These are phyloP conservation scores for Poeciliopsis prolifica DNA, from an alignment of 2,113 vertebrate species.

Conservation along the genomic window DNA sequence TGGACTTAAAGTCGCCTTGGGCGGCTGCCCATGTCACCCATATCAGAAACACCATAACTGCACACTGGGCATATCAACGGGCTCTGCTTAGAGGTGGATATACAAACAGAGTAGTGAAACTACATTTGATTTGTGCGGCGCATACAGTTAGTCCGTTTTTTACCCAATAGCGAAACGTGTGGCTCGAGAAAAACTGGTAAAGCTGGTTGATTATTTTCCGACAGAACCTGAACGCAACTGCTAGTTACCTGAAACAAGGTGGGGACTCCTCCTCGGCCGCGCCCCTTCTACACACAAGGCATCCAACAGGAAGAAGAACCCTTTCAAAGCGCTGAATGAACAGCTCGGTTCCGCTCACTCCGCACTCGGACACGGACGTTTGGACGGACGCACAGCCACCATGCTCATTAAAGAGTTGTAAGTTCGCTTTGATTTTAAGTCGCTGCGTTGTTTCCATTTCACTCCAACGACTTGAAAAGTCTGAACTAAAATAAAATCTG, in stretches of 20 bases:
- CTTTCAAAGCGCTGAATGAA: not conserved
- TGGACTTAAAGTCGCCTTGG: no score
- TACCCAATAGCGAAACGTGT: no score
- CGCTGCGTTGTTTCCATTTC: no score
- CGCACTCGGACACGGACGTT: not conserved
- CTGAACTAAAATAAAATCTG: no score
- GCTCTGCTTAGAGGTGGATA: no score
- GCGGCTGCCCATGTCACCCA: no score
- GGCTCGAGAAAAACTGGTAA: not conserved
- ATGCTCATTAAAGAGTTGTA: slow-evolving; percentile 81
- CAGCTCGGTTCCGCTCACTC: not conserved
- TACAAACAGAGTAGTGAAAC: not conserved
- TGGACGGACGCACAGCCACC: slow-evolving; percentile 40
- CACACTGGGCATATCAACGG: no score
- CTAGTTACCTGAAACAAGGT: slow-evolving; percentile 50
- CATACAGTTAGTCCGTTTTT: not conserved
- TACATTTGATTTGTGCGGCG: not conserved
- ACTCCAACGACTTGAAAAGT: no score
- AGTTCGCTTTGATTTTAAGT: slow-evolving; percentile 36
- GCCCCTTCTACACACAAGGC: slow-evolving; percentile 41
- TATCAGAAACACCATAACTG: no score
- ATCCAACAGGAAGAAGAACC: slow-evolving; percentile 72
- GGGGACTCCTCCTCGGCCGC: slow-evolving; percentile 50
- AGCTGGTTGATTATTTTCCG: not conserved
- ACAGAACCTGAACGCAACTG: slow-evolving; percentile 27